These are phyloP conservation scores for Takifugu rubripes DNA, from an alignment of 2,797 vertebrate genomes.

Conservation along the genomic window DNA sequence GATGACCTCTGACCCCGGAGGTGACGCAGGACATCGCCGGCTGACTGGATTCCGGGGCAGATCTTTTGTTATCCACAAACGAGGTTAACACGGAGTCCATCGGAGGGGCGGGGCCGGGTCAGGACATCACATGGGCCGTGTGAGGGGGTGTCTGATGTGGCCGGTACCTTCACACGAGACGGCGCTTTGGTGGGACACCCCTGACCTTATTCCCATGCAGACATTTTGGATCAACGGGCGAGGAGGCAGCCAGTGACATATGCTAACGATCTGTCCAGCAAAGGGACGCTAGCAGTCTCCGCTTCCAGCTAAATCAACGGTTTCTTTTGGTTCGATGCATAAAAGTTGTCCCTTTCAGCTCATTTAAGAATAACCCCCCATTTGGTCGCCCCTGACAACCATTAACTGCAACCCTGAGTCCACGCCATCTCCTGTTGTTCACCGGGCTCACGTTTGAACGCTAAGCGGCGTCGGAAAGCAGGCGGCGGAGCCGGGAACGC, in stretches of 20 bases:
- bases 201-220: constrained; percentile 51
- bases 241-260: constrained; percentile 11
- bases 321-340: no score
- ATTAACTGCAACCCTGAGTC: no score
- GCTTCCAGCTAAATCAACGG: no score
- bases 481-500: constrained; percentile 15
- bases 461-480: constrained; percentile 7
- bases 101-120: constrained; percentile 13
- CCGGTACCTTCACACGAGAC: constrained; percentile 44
- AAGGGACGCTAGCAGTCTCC: no score
- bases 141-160: constrained; percentile 4
- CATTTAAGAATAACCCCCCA: no score
- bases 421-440: neutral
- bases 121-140: constrained; percentile 28
- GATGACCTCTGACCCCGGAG: constrained; percentile 43
- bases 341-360: no score
- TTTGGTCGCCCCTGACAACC: no score
- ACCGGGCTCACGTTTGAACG: neutral
- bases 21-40: constrained; percentile 47
- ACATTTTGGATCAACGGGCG: constrained; percentile 8
- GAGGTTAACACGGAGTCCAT: constrained; percentile 42
- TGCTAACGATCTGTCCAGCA: neutral
- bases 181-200: constrained; percentile 33
- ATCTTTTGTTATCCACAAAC: constrained; percentile 54
- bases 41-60: constrained; percentile 50